Base-by-base conservation (phyloP, 2,797 vertebrate genomes). In the Chiloscyllium punctatum region DNA sequence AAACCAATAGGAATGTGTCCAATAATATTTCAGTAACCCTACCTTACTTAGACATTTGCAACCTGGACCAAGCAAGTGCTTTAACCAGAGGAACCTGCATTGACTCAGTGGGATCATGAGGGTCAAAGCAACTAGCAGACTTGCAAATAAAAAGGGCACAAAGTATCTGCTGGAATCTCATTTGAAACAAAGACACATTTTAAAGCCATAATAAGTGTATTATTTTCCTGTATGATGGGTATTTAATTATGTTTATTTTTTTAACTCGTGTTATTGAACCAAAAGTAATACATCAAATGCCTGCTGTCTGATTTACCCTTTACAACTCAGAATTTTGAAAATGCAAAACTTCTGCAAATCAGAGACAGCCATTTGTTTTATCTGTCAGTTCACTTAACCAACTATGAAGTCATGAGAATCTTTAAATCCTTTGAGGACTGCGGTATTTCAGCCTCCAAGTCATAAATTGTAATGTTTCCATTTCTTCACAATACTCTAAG, bases 351-450 rank as follows among this genome's bases (percentile, higher is more conserved):
- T 42, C 66, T 42, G 90, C 66, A 92, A 62, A 92, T 92, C 90
- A 92, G 37, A 92, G 90, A 42, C 90, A 92, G 90, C 90, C 90
- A 92, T 69, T 92, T 69, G 66, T 92, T 92, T 92, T 92, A 92
- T 92, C 90, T 69, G 90, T 92, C 90, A 92, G 90, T 92, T 92
- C 66, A 92, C 66, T 92, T 92, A 92, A 92, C 90, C 90, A 92
- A 92, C 90, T 69, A 62, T 92, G 90, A 92, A 42, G 90, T 92
- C 62, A 42, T 92, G 90, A 92, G 66, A 92, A 3, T 92, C n/a
- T 92, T 62, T 92, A 69, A 92, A 92, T 92, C 66, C 90, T 92
- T 92, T 92, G n/a, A 92, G 66, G 66, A 69, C 90, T 92, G n/a
- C 69, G 66, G 23, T 42, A 92, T 69, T 92, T 92, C 90, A 69